Evolutionary conservation across 1,140 invertebrate species (phyloP), one percentile per base, ranked within the genome.

Genomic region (Aphis craccivora): DNA sequence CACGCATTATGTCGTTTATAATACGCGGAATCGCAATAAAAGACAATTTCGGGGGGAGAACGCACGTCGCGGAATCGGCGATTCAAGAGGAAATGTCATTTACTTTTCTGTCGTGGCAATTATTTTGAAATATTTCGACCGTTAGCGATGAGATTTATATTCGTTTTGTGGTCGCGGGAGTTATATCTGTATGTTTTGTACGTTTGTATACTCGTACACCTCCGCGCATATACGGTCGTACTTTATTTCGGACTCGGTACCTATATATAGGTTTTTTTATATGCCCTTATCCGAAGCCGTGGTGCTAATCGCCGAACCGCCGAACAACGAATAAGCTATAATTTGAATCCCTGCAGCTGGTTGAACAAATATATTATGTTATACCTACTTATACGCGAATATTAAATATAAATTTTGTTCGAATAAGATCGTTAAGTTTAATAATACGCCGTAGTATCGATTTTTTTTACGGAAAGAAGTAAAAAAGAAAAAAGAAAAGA

Each of bases 121-220:
- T 76, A n/a, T 76, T n/a, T n/a, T 76, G 60, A 76, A 76, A 76
- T 76, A 76, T 76, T 76, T 76, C n/a, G 60, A 76, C 60, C 30
- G 14, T n/a, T 5, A 76, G 4, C 1, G 30, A 53, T 25, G 9
- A 60, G 30, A 18, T 23, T 30, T n/a, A 30, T 76, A 76, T 76
- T 4, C 30, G 60, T n/a, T n/a, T n/a, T 76, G n/a, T n/a, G n/a
- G 60, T n/a, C 60, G n/a, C 60, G 60, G 14, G 30, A 9, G 55
- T 3, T 51, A 51, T 51, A 51, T 51, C 3, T 45, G 14, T 51
- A 2, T 30, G 9, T 30, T 60, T 60, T 51, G 14, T 51, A 51
- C 2, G 48, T 60, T 60, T 51, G 14, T 51, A 51, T 0, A 14
- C 14, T 18, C 14, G 48, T 51, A 51, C 48, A 51, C 48, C 14